Evolutionary conservation across 2,113 vertebrate genomes (phyloP), one percentile per base, ranked within the genome.

Genomic region (Puffinus mauretanicus): DNA sequence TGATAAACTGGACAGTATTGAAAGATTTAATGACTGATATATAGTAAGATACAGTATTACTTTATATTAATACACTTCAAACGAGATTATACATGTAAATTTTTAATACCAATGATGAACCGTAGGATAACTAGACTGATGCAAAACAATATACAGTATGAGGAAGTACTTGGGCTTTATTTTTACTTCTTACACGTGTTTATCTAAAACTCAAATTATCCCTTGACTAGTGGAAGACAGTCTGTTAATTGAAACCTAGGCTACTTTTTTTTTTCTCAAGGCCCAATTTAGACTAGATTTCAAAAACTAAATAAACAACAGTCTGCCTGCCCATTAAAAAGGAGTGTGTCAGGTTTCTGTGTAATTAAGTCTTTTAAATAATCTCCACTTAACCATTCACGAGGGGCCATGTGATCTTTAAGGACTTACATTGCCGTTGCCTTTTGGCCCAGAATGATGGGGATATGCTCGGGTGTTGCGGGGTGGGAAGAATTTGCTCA

Each of bases 281-380:
- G 83, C 88, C 77, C 95, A 96, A 97, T 98, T 98, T 98, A 98
- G 97, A 97, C 93, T 98, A 91, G 94, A 96, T 98, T 97, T 98
- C 94, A 96, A 94, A 98, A 98, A 70, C 95, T 95, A 98, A 98
- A 98, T 98, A 98, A 98, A 98, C 97, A 98, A 9, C 85, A 75
- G 96, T 97, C 97, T 97, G 96, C 91, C 93, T 98, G 88, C 83
- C 96, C 93, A 91, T 97, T 98, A 97, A 97, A 97, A 97, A 93
- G 80, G 91, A 98, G 87, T 84, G 97, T 98, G 96, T 98, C 96
- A 94, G 95, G 93, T 98, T 98, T 98, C 98, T 98, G 94, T 97
- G 94, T 97, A 97, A 93, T 97, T 97, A 98, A 96, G 96, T 92
- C 86, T 96, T 97, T 96, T 92, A 97, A 98, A 98, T 98, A 97